These are phyloP conservation scores for Drosophila saltans DNA, from an alignment of 1,140 invertebrate genomes.

Conservation along the genomic window DNA sequence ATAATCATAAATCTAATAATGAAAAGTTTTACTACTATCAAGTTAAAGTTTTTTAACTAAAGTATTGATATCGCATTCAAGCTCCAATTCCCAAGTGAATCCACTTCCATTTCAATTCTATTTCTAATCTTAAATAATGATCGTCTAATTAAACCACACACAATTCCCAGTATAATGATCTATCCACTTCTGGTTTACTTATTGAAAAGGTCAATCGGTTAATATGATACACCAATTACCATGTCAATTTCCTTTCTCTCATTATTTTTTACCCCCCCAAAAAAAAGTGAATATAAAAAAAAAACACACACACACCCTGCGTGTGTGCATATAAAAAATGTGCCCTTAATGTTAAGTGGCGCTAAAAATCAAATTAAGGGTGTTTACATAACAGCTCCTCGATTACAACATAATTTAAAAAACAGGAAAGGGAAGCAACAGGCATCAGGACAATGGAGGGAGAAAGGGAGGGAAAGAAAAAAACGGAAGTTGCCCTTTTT, in stretches of 20 bases:
- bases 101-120: too few relatives aligned
- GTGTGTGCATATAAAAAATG: conserved; percentile 45
- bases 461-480: conserved; percentile 45
- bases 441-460: conserved; percentile 32
- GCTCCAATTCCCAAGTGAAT: too few relatives aligned
- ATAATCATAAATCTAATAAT: neutral
- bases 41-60: too few relatives aligned
- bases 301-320: conserved; percentile 51
- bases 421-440: conserved; percentile 45
- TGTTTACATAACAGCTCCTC: conserved; percentile 67
- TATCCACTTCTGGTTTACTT: conserved; percentile 4
- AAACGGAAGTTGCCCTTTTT: conserved; percentile 72
- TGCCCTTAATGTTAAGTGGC: conserved; percentile 64
- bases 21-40: too few relatives aligned
- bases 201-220: conserved; percentile 55
- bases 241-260: conserved; percentile 50
- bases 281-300: conserved; percentile 15
- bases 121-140: neutral
- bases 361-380: conserved; percentile 76
- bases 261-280: conserved; percentile 45
- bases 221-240: conserved; percentile 69
- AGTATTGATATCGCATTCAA: too few relatives aligned
- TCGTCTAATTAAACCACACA: conserved; percentile 31
- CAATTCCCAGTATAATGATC: conserved; percentile 24
- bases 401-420: conserved; percentile 72